Evolutionary conservation across 1,140 invertebrate species (phyloP), one percentile per base, ranked within the genome.

Genomic region (Ganaspis sp.): DNA sequence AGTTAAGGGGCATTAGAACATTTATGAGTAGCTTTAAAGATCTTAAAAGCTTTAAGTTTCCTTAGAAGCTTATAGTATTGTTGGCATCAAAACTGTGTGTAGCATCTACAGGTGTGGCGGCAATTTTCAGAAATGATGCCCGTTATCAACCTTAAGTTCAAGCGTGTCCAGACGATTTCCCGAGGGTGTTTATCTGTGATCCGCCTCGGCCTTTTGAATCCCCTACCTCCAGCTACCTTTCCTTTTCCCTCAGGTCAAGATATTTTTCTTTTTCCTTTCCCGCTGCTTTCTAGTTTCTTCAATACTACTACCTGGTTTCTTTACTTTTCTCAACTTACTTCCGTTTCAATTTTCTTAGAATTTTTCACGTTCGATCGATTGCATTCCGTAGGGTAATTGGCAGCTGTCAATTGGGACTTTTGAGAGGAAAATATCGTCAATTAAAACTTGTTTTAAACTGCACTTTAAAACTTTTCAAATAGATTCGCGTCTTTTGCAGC

Each of bases 71-170:
- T 12, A 58, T 21, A 29, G 21, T 26, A 58, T 58, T 26, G 26
- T 11, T 26, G 1, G 12, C 54, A 58, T 58, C 19, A n/a, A n/a
- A n/a, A n/a, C n/a, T n/a, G 11, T 15, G 23, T 29, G 58, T 29
- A 15, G 9, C 29, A 12, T 64, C 11, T 64, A 64, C 26, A 29
- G 58, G 58, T 64, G 58, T 64, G 58, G n/a, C 9, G 15, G 38
- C 53, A 53, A 77, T 75, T 80, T 70, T 80, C 69, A 74, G 74
- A 42, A 77, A 77, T 73, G 70, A n/a, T 70, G 29, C 11, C 11
- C 54, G 40, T 80, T 80, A 74, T 78, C 73, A 78, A 73, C 74
- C 76, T 77, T 40, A 17, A 53, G 45, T 19, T 40, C n/a, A 17
- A 70, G 9, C 37, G 42, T 72, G 58, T 73, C 70, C 53, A 58